Base-by-base conservation (phyloP, 2,888 invertebrate species). In the Plagodis dolabraria region DNA sequence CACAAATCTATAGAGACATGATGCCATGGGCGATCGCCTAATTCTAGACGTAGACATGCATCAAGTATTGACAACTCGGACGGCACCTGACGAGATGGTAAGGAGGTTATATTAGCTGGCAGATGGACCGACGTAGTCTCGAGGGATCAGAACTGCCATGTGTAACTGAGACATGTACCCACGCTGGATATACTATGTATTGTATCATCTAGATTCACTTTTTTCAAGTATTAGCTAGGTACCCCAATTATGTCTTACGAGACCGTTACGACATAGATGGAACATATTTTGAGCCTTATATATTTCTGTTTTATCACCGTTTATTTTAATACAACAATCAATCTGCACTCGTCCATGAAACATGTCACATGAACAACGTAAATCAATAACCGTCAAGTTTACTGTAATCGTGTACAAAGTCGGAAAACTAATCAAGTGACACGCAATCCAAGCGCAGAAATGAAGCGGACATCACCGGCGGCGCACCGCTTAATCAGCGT, bases 401-500 rank as follows among this genome's bases (percentile, higher is more conserved):
- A 48, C 48, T 58, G 57, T 60, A 58, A 64, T 52, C 63, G 74
- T 74, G 66, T 71, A 69, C 67, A 72, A 70, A 69, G 69, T 72
- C 67, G 70, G 78, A 73, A 79, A 84, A 82, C 84, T 86, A 87
- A 87, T 87, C 86, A 87, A 83, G 80, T 82, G 79, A 80, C 77
- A 79, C 80, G 77, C 77, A 75, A 77, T 80, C 82, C 84, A 82
- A 82, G 80, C 82, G 81, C 79, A 85, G 85, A 82, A 86, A 87
- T 83, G 85, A 84, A 84, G 82, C 83, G 80, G 75, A 79, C 83
- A 82, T 80, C 85, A 83, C 85, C 80, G 76, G 82, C 79, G 79
- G 81, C 83, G 85, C 82, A 89, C 89, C 89, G 89, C 89, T 92
- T 92, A 92, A 92, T 92, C 92, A 92, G 89, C 88, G 83, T 83